These are phyloP conservation scores for Biston stratarius DNA, from an alignment of 2,888 invertebrate genomes.

Conservation along the genomic window DNA sequence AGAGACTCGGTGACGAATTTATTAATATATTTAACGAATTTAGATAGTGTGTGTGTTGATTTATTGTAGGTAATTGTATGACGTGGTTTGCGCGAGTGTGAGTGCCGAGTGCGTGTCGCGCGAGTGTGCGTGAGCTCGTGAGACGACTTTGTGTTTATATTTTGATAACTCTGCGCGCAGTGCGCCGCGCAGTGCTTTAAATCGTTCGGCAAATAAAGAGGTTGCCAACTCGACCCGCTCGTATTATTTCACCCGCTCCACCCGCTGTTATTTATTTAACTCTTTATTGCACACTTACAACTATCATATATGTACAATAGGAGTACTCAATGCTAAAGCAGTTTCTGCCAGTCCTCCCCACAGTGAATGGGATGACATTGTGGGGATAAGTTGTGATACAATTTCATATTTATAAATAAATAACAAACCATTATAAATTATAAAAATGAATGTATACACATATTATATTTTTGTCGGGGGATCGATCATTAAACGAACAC, in stretches of 20 bases:
- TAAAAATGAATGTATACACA: no score
- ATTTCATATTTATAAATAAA: no score
- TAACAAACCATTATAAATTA: no score
- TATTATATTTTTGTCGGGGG: no score
- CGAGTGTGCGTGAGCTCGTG: slow-evolving; percentile 40
- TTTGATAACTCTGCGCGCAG: slow-evolving; percentile 56
- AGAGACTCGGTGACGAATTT: slow-evolving; percentile 63
- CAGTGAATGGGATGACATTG: no score
- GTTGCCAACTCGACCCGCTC: slow-evolving; percentile 43
- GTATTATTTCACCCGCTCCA: slow-evolving; percentile 24
- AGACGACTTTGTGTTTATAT: slow-evolving; percentile 55
- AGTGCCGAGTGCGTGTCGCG: slow-evolving; percentile 41
- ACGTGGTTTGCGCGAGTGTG: slow-evolving; percentile 42
- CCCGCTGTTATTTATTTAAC: no score
- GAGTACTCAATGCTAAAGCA: no score
- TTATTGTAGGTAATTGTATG: slow-evolving; percentile 38
- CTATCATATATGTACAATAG: no score
- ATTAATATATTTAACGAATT: slow-evolving; percentile 61
- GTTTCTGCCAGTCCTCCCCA: no score
- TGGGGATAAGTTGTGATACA: no score
- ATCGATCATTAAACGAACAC: no score
- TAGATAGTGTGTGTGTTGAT: slow-evolving; percentile 28
- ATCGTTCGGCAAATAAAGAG: slow-evolving; percentile 53
- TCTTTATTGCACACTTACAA: no score
- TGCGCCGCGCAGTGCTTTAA: slow-evolving; percentile 50